phyloP scores from a whole-genome alignment of 2,797 vertebrate genomes.

The Poliocrania exsul region DNA sequence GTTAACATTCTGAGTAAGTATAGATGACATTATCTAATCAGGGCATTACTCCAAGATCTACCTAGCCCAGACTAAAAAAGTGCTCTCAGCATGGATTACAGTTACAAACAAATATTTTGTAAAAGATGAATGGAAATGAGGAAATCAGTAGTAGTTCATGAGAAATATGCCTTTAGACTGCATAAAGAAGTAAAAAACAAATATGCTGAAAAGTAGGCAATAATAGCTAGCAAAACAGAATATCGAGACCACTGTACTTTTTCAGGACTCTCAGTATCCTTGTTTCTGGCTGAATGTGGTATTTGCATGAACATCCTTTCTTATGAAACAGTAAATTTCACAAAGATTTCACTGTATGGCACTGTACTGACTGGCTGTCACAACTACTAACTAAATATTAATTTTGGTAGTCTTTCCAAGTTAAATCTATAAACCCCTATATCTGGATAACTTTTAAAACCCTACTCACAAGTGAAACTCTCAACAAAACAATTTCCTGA shows the following conservation, averaged over 20 bases:
- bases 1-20: neutral
- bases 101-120: neutral
- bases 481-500: neutral
- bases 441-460: neutral
- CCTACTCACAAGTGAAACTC: neutral
- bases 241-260: neutral
- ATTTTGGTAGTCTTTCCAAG: conserved; percentile 1
- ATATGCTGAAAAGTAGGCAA: neutral
- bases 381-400: conserved; percentile 5
- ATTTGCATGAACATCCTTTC: neutral
- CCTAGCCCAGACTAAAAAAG: neutral
- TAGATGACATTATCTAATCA: neutral
- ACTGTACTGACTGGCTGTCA: neutral
- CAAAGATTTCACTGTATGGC: neutral
- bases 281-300: neutral
- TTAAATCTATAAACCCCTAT: neutral
- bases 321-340: neutral
- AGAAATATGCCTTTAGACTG: neutral
- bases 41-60: neutral
- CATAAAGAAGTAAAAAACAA: neutral
- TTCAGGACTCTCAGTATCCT: neutral
- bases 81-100: neutral
- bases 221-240: neutral
- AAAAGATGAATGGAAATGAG: neutral
- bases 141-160: neutral